A percentile compares a stretch with the other conserved stretches of the same genome.
Evolutionary conservation across 2,797 vertebrate species (phyloP).

Genomic region (Molossus alvarezi): DNA sequence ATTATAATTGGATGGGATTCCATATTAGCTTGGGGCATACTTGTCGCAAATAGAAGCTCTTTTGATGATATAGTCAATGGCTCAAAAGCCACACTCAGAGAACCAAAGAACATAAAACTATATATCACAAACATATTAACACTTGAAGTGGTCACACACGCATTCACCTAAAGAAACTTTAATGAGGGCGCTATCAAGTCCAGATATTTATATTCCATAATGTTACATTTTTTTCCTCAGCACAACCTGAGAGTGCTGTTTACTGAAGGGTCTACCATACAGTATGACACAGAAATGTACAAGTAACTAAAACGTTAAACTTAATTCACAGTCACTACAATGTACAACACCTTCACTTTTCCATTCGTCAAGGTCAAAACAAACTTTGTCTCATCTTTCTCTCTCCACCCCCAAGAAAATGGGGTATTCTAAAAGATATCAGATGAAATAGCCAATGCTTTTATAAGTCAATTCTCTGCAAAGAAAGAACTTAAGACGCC

Average conservation of each 20-base stretch:
- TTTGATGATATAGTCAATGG: constrained; percentile 42
- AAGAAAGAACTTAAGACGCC: constrained; percentile 52
- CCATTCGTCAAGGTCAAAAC: constrained; percentile 74
- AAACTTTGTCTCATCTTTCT: constrained; percentile 71
- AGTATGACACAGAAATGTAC: neutral
- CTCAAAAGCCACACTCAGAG: constrained; percentile 65
- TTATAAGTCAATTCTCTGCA: constrained; percentile 72
- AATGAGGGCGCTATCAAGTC: constrained; percentile 10
- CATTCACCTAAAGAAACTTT: neutral
- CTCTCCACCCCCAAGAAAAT: constrained; percentile 49
- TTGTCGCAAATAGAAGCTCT: constrained; percentile 66
- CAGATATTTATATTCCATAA: constrained; percentile 17
- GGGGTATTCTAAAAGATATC: constrained; percentile 53
- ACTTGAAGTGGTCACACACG: constrained; percentile 48
- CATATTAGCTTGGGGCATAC: constrained; percentile 40
- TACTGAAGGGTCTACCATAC: neutral
- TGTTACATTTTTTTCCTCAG: constrained; percentile 29
- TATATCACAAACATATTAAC: neutral
- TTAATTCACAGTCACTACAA: constrained; percentile 52
- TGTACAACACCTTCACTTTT: constrained; percentile 66
- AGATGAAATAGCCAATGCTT: constrained; percentile 66
- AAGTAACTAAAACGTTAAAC: constrained; percentile 38
- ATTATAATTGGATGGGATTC: constrained; percentile 46
- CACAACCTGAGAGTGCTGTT: neutral
- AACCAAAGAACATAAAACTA: constrained; percentile 32